A percentile compares a stretch with the other conserved stretches of the same genome.
Conservation (phyloP, 2,113 vertebrate genomes). For the Agelaius tricolor region DNA sequence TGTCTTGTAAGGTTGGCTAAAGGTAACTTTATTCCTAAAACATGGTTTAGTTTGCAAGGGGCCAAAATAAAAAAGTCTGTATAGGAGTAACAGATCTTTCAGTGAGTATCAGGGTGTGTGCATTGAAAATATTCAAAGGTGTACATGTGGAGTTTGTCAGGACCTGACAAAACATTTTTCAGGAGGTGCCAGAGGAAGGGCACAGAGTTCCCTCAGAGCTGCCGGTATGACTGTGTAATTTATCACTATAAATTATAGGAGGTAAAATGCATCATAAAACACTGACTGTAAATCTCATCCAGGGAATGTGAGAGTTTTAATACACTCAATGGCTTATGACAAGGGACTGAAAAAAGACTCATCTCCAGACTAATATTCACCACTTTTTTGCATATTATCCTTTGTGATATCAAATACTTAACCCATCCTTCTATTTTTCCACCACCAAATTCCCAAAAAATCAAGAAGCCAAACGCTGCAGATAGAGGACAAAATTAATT, state of each 20-base stretch:
- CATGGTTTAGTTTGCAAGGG: neutral
- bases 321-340: neutral
- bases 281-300: conserved; percentile 11
- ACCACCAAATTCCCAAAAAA: neutral
- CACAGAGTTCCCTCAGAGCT: neutral
- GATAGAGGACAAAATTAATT: neutral
- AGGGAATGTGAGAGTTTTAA: conserved; percentile 45
- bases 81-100: neutral
- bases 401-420: neutral
- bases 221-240: neutral
- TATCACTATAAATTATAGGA: conserved; percentile 11
- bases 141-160: neutral
- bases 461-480: neutral
- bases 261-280: neutral
- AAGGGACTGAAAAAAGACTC: neutral
- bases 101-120: neutral
- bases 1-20: neutral
- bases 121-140: conserved; percentile 28
- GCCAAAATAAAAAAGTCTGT: neutral
- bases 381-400: neutral
- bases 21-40: neutral
- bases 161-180: conserved; percentile 31
- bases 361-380: neutral
- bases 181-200: neutral
- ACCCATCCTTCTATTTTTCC: neutral